phyloP scores from a whole-genome alignment of 2,113 vertebrate species.

The Empidonax traillii region DNA sequence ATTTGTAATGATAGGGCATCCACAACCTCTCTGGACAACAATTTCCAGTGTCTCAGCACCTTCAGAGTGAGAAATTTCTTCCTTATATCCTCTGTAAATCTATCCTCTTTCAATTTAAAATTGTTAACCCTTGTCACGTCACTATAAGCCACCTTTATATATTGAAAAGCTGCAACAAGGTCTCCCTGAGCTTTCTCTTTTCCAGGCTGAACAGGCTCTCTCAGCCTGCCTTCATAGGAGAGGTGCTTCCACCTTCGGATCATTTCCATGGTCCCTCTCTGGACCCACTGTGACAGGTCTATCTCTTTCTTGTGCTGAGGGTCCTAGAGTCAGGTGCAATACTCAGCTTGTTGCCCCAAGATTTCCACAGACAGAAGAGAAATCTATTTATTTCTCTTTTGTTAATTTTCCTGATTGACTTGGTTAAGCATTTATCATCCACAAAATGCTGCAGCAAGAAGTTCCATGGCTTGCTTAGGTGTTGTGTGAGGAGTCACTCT shows the following conservation, averaged over 20 bases:
- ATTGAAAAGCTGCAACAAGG: not conserved
- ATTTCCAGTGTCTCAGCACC: not conserved
- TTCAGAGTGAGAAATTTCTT: not conserved
- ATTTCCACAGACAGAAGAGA: not conserved
- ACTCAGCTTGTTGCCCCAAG: not conserved
- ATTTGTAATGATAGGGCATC: not conserved
- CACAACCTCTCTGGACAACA: not conserved
- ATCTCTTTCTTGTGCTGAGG: not conserved
- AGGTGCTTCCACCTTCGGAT: not conserved
- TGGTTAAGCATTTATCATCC: not conserved
- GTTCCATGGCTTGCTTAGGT: not conserved
- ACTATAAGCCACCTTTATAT: not conserved
- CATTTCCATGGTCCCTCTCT: not conserved
- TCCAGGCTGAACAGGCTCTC: not conserved
- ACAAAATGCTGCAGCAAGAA: not conserved
- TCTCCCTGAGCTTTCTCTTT: not conserved
- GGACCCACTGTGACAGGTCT: not conserved
- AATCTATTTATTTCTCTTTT: not conserved
- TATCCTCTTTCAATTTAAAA: not conserved
- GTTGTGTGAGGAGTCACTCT: not conserved
- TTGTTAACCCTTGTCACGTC: not conserved
- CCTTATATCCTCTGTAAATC: not conserved
- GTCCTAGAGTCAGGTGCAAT: not conserved
- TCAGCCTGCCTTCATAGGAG: not conserved
- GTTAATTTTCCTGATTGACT: not conserved